These are phyloP conservation scores for Heliothis peltigera DNA, from an alignment of 2,888 invertebrate genomes.

Conservation along the genomic window DNA sequence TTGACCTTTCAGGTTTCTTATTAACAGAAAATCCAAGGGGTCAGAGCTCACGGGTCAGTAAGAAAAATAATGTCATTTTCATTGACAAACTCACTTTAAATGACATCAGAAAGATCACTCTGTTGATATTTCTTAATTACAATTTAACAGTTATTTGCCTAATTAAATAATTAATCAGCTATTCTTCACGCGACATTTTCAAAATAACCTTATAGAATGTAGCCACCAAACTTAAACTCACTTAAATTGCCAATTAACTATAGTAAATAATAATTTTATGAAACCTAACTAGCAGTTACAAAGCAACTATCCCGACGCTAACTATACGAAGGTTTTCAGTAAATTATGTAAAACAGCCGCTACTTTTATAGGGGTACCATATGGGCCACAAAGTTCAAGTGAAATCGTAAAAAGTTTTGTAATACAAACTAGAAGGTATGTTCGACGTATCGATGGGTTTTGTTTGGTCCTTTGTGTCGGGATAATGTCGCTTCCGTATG, in stretches of 20 bases:
- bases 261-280: constrained; percentile 59
- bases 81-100: too few species aligned
- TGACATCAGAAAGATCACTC: too few species aligned
- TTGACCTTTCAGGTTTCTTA: too few species aligned
- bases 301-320: constrained; percentile 24
- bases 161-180: background rate
- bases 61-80: too few species aligned
- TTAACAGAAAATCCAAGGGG: too few species aligned
- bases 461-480: constrained; percentile 37
- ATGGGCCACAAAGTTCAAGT: constrained; percentile 52
- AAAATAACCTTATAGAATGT: background rate
- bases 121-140: too few species aligned
- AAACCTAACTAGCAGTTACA: constrained; percentile 38
- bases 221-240: constrained; percentile 18
- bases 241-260: constrained; percentile 46
- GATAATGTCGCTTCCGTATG: background rate
- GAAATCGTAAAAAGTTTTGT: constrained; percentile 61
- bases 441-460: constrained; percentile 47
- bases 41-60: too few species aligned
- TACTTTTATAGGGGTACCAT: constrained; percentile 55
- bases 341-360: constrained; percentile 56
- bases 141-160: too few species aligned
- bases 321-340: constrained; percentile 44
- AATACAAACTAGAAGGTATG: constrained; percentile 51
- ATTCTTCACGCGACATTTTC: background rate